phyloP scores from a whole-genome alignment of 2,797 vertebrate species.

The Neostethus bicornis region DNA sequence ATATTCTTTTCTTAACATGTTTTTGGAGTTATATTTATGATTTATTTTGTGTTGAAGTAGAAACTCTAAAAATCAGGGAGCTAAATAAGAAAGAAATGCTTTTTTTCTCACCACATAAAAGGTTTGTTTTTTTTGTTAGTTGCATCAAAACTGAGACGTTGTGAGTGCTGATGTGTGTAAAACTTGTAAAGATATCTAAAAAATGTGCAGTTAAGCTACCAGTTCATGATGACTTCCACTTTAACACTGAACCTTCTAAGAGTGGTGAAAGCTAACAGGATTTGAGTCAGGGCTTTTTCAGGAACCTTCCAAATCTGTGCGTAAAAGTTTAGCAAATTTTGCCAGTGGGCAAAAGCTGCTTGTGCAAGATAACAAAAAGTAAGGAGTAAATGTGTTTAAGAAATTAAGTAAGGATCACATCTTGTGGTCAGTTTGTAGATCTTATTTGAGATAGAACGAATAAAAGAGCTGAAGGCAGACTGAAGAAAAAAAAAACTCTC shows the following conservation, averaged over 20 bases:
- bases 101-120: background rate
- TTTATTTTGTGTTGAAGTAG: background rate
- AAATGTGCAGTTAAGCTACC: slow-evolving; percentile 1
- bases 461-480: slow-evolving; percentile 34
- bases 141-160: background rate
- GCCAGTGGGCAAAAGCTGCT: slow-evolving; percentile 38
- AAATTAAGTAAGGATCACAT: slow-evolving; percentile 42
- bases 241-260: slow-evolving; percentile 5
- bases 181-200: background rate
- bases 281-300: slow-evolving; percentile 13
- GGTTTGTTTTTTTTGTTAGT: background rate
- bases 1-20: background rate
- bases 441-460: slow-evolving; percentile 30
- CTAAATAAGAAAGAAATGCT: background rate
- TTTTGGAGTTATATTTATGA: background rate
- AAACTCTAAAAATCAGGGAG: background rate
- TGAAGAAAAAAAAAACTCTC: slow-evolving; percentile 46
- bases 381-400: slow-evolving; percentile 29
- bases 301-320: slow-evolving; percentile 12
- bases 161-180: background rate
- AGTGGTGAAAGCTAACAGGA: slow-evolving; percentile 24
- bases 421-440: slow-evolving; percentile 43
- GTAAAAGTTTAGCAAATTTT: slow-evolving; percentile 18
- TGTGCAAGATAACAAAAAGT: slow-evolving; percentile 41
- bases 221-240: slow-evolving; percentile 17